Base-by-base conservation (phyloP, 2,888 invertebrate genomes). In the Ormyrus rosae region DNA sequence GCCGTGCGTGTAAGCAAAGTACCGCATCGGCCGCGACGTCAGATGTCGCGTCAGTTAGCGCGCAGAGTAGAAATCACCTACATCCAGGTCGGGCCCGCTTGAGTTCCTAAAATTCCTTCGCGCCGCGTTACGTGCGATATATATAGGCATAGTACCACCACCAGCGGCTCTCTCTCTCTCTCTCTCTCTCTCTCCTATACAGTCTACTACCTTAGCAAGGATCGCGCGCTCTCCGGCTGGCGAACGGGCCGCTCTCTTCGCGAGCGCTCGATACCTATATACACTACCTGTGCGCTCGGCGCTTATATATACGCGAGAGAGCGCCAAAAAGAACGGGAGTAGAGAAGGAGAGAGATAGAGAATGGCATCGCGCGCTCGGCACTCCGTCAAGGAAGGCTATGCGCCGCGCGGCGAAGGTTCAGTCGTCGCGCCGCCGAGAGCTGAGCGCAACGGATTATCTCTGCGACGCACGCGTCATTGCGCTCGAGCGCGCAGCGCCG, bases 391-490 rank as follows among this genome's bases (percentile, higher is more conserved):
- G 34, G 34, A 34, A 34, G 34, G 34, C 34, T 34, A 34, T 34
- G 34, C 34, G 10, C 55, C 46, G 53, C 46, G 53, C 34, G 13
- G 34, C 34, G 65, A 65, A 74, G 74, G 74, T 67, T 73, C 67
- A 78, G 67, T 73, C 72, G 72, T 72, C 78, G 72, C 67, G 68
- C 73, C 34, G 58, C 73, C 68, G 73, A 71, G 51, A 58, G 76
- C 70, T 58, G 56, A 8, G 34, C 55, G 50, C 11, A 60, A n/a
- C 53, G 69, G 34, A 34, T 34, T 34, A 34, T 34, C 34, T 34
- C 34, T 34, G 34, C 34, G 34, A 34, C 34, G 34, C 34, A 34
- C 34, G 34, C 34, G 34, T 34, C 34, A 34, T 34, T 34, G 34
- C 34, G 34, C 34, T 34, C 34, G 34, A 34, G 34, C 34, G 34